Conservation (phyloP, 2,888 invertebrate genomes). For the Nycteola revayana region DNA sequence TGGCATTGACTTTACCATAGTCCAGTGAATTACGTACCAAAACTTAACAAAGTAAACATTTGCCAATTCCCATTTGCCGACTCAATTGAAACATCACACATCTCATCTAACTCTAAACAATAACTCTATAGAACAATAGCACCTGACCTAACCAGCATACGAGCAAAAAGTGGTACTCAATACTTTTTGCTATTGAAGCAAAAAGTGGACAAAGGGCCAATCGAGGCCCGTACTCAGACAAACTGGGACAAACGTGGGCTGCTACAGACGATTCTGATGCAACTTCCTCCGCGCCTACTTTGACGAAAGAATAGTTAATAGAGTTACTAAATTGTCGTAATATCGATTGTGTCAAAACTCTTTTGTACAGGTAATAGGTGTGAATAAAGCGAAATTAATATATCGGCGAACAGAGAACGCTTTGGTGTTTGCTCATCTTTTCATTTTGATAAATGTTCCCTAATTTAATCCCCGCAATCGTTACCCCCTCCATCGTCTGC, state of each 20-base stretch:
- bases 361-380: slow-evolving; percentile 27
- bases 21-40: no score
- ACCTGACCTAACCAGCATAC: slow-evolving; percentile 20
- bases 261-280: slow-evolving; percentile 58
- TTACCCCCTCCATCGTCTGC: no score
- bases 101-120: slow-evolving; percentile 41
- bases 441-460: no score
- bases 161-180: slow-evolving; percentile 25
- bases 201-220: slow-evolving; percentile 52
- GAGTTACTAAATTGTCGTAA: slow-evolving; percentile 38
- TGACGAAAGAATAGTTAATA: slow-evolving; percentile 46
- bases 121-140: slow-evolving; percentile 43
- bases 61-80: no score
- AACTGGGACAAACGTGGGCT: slow-evolving; percentile 57
- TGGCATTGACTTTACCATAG: no score
- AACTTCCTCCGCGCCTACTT: slow-evolving; percentile 67
- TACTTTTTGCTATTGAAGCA: slow-evolving; percentile 36
- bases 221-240: slow-evolving; percentile 33
- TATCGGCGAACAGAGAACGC: no score
- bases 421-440: no score
- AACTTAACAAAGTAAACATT: no score
- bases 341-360: no score
- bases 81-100: slow-evolving; percentile 31
- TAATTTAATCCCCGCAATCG: no score
- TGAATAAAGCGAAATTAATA: no score